A percentile compares a stretch with the other conserved stretches of the same genome.
Conservation (phyloP, 2,888 invertebrate species). For the Rhamphomyia laevipes region DNA sequence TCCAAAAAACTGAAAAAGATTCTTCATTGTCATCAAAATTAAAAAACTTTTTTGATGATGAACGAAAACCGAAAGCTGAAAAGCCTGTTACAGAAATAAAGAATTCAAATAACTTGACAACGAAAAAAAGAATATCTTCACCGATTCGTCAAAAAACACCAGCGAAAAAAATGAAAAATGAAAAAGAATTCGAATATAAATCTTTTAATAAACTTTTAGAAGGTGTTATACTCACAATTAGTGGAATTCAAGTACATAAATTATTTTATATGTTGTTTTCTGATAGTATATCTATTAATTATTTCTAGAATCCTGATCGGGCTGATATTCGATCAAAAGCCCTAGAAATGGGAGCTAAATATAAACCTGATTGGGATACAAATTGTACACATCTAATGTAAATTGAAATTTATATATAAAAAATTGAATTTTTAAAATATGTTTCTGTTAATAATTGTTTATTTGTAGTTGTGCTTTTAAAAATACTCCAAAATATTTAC, state of each 20-base stretch:
- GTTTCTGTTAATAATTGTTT: constrained; percentile 2
- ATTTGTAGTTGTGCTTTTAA: constrained; percentile 70
- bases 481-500: constrained; percentile 76
- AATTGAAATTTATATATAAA: constrained; percentile 29
- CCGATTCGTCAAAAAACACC: constrained; percentile 14
- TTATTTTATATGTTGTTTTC: too few species aligned
- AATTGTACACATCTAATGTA: constrained; percentile 78
- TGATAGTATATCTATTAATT: too few species aligned
- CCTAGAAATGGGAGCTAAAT: constrained; percentile 65
- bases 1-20: not conserved
- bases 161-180: constrained; percentile 24
- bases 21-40: not conserved
- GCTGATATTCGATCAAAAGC: constrained; percentile 54
- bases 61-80: not conserved
- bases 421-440: not conserved
- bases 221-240: constrained; percentile 66
- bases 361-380: constrained; percentile 61
- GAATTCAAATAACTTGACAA: constrained; percentile 4
- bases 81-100: not conserved
- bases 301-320: constrained; percentile 62
- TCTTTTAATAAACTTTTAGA: constrained; percentile 49
- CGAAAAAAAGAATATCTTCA: constrained; percentile 20
- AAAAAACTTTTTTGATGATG: not conserved
- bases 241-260: constrained; percentile 51
- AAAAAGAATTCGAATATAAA: constrained; percentile 25